Conservation (phyloP, 2,797 vertebrate genomes). For the Pipistrellus pygmaeus region DNA sequence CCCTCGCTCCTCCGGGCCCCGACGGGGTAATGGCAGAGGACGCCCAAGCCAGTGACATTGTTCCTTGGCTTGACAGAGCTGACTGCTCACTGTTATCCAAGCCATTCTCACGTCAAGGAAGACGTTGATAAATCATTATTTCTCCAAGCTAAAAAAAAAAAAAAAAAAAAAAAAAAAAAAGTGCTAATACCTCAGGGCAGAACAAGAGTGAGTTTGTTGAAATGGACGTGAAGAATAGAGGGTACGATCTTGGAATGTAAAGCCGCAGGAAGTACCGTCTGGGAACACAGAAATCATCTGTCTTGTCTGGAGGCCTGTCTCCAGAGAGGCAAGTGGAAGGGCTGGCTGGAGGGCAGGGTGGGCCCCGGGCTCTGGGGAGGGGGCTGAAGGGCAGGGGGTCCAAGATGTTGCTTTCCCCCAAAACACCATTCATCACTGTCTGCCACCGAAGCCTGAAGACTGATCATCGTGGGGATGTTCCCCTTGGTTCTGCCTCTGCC, state of each 20-base stretch:
- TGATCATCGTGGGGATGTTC: neutral
- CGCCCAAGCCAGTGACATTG: neutral
- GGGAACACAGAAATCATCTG: conserved; percentile 41
- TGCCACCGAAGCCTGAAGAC: neutral
- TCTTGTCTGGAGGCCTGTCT: conserved; percentile 36
- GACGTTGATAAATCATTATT: conserved; percentile 67
- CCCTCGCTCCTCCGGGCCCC: neutral
- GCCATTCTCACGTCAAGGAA: conserved; percentile 36
- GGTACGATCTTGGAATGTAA: conserved; percentile 37
- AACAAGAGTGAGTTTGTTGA: conserved; percentile 52
- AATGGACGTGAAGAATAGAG: conserved; percentile 58
- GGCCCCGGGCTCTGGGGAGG: neutral
- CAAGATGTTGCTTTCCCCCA: neutral
- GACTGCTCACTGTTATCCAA: neutral
- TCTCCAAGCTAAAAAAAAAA: conserved; percentile 52
- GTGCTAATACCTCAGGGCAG: conserved; percentile 60
- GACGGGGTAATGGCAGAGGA: accelerated
- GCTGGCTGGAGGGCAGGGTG: conserved; percentile 4
- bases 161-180: conserved; percentile 4
- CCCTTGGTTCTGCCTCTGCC: neutral
- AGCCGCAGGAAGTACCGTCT: conserved; percentile 23
- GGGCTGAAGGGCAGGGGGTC: neutral
- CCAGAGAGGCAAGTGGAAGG: neutral
- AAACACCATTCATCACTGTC: neutral
- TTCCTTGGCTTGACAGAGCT: neutral